These are phyloP conservation scores for Chunga burmeisteri DNA, from an alignment of 2,113 vertebrate genomes.

Conservation along the genomic window DNA sequence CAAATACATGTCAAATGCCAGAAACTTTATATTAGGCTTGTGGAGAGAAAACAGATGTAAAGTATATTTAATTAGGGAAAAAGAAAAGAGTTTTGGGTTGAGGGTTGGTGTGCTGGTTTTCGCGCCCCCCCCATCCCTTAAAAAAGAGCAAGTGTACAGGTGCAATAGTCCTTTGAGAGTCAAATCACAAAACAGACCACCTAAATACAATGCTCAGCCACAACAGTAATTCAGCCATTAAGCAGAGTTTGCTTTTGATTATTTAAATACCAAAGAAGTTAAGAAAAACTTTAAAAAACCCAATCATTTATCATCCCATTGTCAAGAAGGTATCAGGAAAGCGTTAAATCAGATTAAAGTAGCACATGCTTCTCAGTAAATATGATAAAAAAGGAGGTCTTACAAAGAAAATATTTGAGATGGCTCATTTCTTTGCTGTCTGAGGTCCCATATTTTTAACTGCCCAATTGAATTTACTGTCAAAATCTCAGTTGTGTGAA, in stretches of 20 bases:
- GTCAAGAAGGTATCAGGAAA: neutral
- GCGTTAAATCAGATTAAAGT: neutral
- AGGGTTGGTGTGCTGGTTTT: neutral
- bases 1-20: neutral
- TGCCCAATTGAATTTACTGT: slow-evolving; percentile 98
- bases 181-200: neutral
- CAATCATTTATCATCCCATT: neutral
- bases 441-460: slow-evolving; percentile 95
- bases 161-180: neutral
- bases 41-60: neutral
- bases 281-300: neutral
- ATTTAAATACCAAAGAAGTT: neutral
- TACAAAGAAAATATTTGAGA: slow-evolving; percentile 93
- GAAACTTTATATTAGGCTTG: neutral
- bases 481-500: slow-evolving; percentile 91
- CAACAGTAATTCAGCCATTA: neutral
- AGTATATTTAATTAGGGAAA: neutral
- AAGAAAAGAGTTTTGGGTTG: neutral
- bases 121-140: no score
- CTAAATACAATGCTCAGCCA: neutral
- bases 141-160: neutral
- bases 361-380: neutral
- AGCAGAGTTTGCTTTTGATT: neutral
- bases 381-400: slow-evolving; percentile 34
- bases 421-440: slow-evolving; percentile 88